Conservation (phyloP, 2,888 invertebrate species). For the Lasioglossum zephyrum region DNA sequence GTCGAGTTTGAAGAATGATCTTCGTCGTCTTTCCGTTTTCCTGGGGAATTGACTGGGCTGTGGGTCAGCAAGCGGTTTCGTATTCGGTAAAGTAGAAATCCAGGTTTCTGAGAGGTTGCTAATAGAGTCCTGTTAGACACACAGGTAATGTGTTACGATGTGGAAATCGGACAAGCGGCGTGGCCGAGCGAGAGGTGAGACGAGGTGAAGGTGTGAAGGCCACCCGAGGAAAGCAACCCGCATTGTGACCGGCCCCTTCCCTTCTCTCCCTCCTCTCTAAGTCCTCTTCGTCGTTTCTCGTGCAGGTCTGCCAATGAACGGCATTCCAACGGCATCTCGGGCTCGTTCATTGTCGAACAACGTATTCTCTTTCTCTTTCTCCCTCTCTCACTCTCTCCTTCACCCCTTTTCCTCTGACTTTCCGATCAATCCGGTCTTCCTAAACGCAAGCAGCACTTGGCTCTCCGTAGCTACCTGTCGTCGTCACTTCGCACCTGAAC, state of each 20-base stretch:
- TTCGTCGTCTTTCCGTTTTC: not conserved
- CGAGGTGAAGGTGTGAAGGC: constrained; percentile 72
- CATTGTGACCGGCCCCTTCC: constrained; percentile 46
- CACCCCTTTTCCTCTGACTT: constrained; percentile 25
- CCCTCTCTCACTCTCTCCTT: not conserved
- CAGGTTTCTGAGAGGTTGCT: constrained; percentile 5
- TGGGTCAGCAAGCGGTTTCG: not conserved
- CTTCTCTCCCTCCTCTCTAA: constrained; percentile 28
- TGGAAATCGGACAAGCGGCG: constrained; percentile 60
- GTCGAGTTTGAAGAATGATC: not conserved
- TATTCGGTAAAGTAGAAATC: constrained; percentile 5
- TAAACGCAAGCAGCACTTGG: constrained; percentile 30
- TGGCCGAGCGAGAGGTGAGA: constrained; percentile 49
- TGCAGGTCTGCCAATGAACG: constrained; percentile 67
- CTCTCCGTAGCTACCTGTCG: constrained; percentile 49
- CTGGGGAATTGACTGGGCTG: not conserved
- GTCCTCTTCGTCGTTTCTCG: constrained; percentile 52
- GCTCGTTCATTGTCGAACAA: constrained; percentile 63
- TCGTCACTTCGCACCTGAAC: constrained; percentile 38
- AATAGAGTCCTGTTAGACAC: constrained; percentile 25
- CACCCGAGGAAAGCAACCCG: constrained; percentile 69
- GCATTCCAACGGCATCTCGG: constrained; percentile 67
- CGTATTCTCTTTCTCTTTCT: not conserved
- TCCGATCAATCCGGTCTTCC: constrained; percentile 59
- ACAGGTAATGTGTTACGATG: constrained; percentile 48